These are phyloP conservation scores for Perca flavescens DNA, from an alignment of 2,113 vertebrate species.

Conservation along the genomic window DNA sequence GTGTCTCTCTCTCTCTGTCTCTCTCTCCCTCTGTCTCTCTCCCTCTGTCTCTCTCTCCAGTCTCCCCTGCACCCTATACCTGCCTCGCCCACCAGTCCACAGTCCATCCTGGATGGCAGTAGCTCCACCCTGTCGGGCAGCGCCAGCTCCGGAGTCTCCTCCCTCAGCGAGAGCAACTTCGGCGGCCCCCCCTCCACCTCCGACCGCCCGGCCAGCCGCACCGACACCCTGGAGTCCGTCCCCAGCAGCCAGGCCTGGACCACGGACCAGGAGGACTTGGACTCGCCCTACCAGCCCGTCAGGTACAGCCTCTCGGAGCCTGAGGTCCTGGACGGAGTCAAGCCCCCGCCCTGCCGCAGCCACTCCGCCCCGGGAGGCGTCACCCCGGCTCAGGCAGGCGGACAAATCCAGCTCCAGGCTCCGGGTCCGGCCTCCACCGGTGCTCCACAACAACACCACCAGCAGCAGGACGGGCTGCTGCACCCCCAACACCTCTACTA, in stretches of 20 bases:
- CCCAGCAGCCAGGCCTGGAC: conserved; percentile 93
- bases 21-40: background rate
- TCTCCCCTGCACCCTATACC: conserved; percentile 96
- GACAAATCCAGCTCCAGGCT: conserved; percentile 45
- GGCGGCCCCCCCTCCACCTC: conserved; percentile 88
- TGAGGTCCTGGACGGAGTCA: conserved; percentile 91
- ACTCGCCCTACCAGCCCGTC: conserved; percentile 92
- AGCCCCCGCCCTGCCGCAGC: conserved; percentile 91
- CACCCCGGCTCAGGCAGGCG: conserved; percentile 65
- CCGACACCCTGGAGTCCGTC: conserved; percentile 92
- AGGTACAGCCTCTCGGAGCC: conserved; percentile 95
- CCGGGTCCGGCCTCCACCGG: background rate
- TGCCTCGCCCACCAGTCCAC: conserved; percentile 96
- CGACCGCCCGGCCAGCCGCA: conserved; percentile 87
- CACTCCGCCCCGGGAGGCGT: conserved; percentile 91
- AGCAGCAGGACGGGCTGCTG: conserved; percentile 67
- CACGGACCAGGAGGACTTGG: conserved; percentile 89
- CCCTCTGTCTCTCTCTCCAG: conserved; percentile 73
- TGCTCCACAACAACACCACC: conserved; percentile 27
- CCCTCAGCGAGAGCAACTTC: conserved; percentile 96
- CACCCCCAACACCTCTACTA: conserved; percentile 60
- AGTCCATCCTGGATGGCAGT: conserved; percentile 95
- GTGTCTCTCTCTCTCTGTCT: too few species aligned
- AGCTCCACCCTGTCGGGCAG: conserved; percentile 96
- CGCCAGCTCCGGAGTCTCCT: conserved; percentile 96